Evolutionary conservation across 2,113 vertebrate species (phyloP).

Genomic region (Struthio camelus): DNA sequence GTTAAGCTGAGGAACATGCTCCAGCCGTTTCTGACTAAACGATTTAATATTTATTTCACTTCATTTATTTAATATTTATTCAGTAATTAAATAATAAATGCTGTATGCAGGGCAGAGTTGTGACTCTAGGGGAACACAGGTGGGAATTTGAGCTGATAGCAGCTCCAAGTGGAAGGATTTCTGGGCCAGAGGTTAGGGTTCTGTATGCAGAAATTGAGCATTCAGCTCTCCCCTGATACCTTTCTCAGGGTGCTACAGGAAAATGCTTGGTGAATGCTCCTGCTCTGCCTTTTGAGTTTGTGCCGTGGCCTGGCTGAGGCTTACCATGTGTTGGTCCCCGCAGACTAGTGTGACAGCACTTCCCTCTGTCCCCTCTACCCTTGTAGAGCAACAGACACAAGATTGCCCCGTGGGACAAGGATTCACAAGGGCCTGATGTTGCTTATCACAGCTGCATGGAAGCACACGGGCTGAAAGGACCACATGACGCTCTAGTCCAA

Average conservation of each 20-base stretch:
- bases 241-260: neutral
- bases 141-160: neutral
- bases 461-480: neutral
- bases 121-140: neutral
- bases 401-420: neutral
- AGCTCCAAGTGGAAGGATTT: neutral
- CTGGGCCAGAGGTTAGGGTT: neutral
- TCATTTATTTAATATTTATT: neutral
- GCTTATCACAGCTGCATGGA: neutral
- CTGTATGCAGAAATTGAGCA: neutral
- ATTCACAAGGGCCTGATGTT: neutral
- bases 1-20: neutral
- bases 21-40: neutral
- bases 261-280: neutral
- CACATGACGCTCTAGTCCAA: neutral
- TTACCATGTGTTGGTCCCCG: neutral
- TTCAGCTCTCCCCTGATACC: neutral
- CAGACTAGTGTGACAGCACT: neutral
- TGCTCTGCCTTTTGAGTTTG: neutral
- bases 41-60: neutral
- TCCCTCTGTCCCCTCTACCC: neutral
- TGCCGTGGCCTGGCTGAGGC: neutral
- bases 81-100: neutral
- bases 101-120: neutral
- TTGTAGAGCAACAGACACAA: neutral